Percentiles rank a stretch among this genome's conserved stretches.
These are phyloP conservation scores for Hiodon alosoides DNA, from an alignment of 2,113 vertebrate species.

Conservation along the genomic window DNA sequence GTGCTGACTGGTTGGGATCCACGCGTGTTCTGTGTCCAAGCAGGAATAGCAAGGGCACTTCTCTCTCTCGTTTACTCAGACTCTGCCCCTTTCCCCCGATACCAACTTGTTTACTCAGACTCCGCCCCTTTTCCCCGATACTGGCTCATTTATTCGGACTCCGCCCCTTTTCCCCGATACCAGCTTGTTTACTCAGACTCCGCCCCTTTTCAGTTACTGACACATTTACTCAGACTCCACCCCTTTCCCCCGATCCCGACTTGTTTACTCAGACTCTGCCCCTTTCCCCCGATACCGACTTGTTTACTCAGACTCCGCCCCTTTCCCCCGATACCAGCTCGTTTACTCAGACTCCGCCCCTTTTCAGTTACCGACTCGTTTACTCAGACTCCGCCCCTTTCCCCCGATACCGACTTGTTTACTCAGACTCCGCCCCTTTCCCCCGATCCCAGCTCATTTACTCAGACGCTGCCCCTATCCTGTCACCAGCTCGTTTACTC, in stretches of 20 bases:
- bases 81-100: too few relatives aligned
- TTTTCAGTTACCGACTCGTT: background rate
- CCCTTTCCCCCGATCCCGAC: background rate
- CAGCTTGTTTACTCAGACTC: too few relatives aligned
- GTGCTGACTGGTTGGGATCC: too few relatives aligned
- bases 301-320: too few relatives aligned
- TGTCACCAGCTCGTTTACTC: background rate
- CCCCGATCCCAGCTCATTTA: background rate
- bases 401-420: background rate
- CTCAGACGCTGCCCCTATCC: too few relatives aligned
- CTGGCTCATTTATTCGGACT: too few relatives aligned
- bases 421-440: background rate
- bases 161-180: too few relatives aligned
- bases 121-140: background rate
- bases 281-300: background rate
- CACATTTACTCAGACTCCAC: background rate
- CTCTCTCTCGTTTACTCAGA: too few relatives aligned
- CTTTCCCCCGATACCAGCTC: background rate
- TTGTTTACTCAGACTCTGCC: background rate
- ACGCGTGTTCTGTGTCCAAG: too few relatives aligned
- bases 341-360: background rate
- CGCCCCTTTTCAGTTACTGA: background rate
- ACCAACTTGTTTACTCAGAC: background rate
- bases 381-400: background rate
- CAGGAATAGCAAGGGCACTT: too few relatives aligned